A percentile compares a stretch with the other conserved stretches of the same genome.
Conservation (phyloP, 1,140 invertebrate genomes). For the Atta cephalotes region DNA sequence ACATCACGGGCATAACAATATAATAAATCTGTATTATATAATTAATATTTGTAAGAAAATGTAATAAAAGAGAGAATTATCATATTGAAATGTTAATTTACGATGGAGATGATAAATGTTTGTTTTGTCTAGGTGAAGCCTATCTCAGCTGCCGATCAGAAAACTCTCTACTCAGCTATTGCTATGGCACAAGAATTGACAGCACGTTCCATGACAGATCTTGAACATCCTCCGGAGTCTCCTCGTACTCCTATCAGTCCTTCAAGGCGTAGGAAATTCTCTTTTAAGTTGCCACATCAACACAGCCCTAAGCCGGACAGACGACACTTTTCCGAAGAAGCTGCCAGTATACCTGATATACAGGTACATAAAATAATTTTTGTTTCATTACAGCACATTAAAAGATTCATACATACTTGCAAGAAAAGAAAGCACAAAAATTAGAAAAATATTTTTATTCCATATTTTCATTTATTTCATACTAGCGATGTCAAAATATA, state of each 20-base stretch:
- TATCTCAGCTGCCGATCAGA: slow-evolving; percentile 97
- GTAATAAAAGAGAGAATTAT: too few species aligned
- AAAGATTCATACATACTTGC: not conserved
- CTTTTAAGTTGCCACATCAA: slow-evolving; percentile 92
- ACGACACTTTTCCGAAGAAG: slow-evolving; percentile 95
- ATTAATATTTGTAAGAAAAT: too few species aligned
- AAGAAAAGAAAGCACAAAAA: slow-evolving; percentile 39
- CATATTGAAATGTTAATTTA: too few species aligned
- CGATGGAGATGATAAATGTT: slow-evolving; percentile 63
- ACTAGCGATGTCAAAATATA: too few species aligned
- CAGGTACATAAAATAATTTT: slow-evolving; percentile 89
- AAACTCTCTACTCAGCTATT: slow-evolving; percentile 97
- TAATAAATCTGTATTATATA: too few species aligned
- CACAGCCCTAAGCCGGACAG: slow-evolving; percentile 89
- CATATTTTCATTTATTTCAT: not conserved
- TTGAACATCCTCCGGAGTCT: slow-evolving; percentile 89
- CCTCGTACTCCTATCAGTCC: slow-evolving; percentile 91
- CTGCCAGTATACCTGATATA: slow-evolving; percentile 95
- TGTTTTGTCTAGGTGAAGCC: slow-evolving; percentile 91
- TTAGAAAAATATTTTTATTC: not conserved
- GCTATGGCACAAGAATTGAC: slow-evolving; percentile 97
- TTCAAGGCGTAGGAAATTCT: slow-evolving; percentile 94
- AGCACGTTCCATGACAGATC: slow-evolving; percentile 94
- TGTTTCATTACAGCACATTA: slow-evolving; percentile 64
- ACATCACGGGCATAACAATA: too few species aligned